Evolutionary conservation across 2,797 vertebrate genomes (phyloP).

Genomic region (Lophotriccus pileatus): DNA sequence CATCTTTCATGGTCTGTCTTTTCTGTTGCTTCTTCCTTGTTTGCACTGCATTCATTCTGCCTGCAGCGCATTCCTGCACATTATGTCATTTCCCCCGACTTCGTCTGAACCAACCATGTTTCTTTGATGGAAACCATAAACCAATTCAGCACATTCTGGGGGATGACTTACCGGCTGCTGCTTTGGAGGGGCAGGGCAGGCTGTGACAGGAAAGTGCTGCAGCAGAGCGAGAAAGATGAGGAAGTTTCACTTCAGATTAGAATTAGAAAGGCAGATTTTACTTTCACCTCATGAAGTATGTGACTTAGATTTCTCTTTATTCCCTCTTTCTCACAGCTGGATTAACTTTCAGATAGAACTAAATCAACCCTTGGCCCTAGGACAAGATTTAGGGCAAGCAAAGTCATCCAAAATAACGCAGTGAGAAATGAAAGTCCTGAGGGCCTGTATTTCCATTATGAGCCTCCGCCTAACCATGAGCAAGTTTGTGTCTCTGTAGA

Average conservation of each 20-base stretch:
- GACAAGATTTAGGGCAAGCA: background rate
- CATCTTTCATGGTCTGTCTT: background rate
- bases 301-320: background rate
- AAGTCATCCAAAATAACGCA: background rate
- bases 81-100: background rate
- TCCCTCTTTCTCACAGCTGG: background rate
- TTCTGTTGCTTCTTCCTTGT: background rate
- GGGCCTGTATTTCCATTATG: background rate
- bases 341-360: background rate
- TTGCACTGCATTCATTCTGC: background rate
- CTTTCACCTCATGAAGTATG: background rate
- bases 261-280: background rate
- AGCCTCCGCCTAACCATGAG: background rate
- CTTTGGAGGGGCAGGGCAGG: conserved; percentile 66
- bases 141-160: conserved; percentile 28
- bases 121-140: conserved; percentile 32
- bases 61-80: background rate
- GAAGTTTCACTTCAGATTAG: conserved; percentile 41
- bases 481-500: background rate
- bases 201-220: conserved; percentile 53
- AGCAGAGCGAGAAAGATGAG: background rate
- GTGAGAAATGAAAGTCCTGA: background rate
- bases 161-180: conserved; percentile 55
- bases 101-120: conserved; percentile 2
- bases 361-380: background rate